Evolutionary conservation across 2,888 invertebrate species (phyloP).

Genomic region (Abrostola tripartita): DNA sequence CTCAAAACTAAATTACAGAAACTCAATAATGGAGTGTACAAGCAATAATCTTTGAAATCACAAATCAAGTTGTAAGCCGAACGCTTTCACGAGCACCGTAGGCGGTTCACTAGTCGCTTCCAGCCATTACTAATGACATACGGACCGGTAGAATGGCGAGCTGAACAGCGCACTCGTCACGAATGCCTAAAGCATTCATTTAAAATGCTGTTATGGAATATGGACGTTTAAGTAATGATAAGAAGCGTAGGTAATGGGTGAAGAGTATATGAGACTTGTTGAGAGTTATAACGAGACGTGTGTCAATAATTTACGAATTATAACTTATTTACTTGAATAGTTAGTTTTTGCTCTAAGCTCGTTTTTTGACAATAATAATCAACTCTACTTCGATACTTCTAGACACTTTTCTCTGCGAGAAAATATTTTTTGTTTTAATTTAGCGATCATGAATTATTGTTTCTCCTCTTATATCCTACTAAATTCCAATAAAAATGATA

Average conservation of each 20-base stretch:
- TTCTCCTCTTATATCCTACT: too few species aligned
- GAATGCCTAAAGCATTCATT: conserved; percentile 28
- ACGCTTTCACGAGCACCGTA: conserved; percentile 84
- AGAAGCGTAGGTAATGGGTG: conserved; percentile 2
- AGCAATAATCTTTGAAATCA: conserved; percentile 84
- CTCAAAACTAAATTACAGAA: conserved; percentile 77
- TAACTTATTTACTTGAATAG: too few species aligned
- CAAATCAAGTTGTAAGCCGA: conserved; percentile 86
- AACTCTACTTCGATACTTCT: too few species aligned
- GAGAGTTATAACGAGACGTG: background rate
- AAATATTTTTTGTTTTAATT: too few species aligned
- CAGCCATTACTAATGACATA: conserved; percentile 72
- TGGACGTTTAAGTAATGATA: conserved; percentile 8
- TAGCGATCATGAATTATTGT: too few species aligned
- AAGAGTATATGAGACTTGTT: conserved; percentile 4
- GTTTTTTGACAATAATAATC: too few species aligned
- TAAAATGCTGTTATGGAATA: conserved; percentile 25
- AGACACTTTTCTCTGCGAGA: too few species aligned
- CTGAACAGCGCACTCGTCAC: conserved; percentile 35
- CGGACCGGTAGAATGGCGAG: conserved; percentile 43
- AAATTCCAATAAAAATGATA: too few species aligned
- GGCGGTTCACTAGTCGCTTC: conserved; percentile 83
- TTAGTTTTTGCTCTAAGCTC: too few species aligned
- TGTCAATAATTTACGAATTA: background rate
- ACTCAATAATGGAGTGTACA: conserved; percentile 75